Conservation (phyloP, 2,113 vertebrate genomes). For the Burhinus oedicnemus region DNA sequence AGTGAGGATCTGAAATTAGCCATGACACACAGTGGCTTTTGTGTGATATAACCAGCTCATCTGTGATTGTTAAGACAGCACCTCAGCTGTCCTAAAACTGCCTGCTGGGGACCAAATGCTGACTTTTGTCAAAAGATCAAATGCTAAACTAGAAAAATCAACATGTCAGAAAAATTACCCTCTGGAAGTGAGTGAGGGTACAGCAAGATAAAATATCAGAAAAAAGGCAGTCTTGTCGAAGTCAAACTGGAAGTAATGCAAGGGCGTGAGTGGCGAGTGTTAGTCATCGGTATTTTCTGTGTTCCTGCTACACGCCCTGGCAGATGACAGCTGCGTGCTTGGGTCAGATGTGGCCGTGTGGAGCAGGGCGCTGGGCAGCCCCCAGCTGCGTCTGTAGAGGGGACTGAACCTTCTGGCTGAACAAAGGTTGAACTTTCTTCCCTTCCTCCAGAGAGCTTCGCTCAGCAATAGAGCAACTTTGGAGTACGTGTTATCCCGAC, state of each 20-base stretch:
- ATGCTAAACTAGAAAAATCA: neutral
- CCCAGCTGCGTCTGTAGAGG: neutral
- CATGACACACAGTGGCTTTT: conserved; percentile 34
- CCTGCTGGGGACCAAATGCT: neutral
- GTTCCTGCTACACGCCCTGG: neutral
- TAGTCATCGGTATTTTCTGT: neutral
- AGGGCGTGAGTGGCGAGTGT: conserved; percentile 1
- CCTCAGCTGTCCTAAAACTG: neutral
- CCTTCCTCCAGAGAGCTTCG: neutral
- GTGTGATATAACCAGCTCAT: conserved; percentile 5
- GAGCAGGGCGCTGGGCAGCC: neutral
- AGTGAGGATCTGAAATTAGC: conserved; percentile 2
- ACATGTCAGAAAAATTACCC: neutral
- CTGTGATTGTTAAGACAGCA: neutral
- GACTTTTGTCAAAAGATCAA: neutral
- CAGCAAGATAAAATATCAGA: neutral
- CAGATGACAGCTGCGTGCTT: neutral
- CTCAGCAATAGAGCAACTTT: neutral
- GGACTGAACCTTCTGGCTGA: neutral
- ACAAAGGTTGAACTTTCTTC: neutral
- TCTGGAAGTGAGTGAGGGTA: neutral
- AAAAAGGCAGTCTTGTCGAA: neutral
- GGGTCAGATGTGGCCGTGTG: neutral
- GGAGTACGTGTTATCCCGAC: fast-evolving
- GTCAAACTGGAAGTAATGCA: neutral